phyloP scores from a whole-genome alignment of 1,140 invertebrate species.

The Ooceraea biroi region DNA sequence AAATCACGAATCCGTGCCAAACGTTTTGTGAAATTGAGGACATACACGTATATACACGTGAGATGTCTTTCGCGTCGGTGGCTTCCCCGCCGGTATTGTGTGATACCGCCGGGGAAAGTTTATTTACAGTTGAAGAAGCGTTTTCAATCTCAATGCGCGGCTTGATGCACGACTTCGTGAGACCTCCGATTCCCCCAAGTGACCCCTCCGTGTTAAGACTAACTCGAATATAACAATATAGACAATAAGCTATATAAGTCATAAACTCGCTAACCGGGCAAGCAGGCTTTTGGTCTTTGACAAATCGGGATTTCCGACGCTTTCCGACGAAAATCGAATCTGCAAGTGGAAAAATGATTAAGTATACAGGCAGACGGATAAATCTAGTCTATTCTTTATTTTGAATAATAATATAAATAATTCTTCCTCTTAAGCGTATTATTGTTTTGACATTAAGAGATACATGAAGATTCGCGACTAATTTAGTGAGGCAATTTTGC shows the following conservation, averaged over 20 bases:
- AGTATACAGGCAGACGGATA: background rate
- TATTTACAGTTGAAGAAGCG: conserved; percentile 77
- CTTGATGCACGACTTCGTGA: conserved; percentile 71
- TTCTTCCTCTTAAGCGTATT: background rate
- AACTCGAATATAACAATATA: conserved; percentile 67
- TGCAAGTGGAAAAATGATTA: background rate
- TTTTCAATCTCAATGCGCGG: conserved; percentile 75
- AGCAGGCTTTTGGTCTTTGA: background rate
- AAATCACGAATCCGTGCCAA: conserved; percentile 83
- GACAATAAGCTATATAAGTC: background rate
- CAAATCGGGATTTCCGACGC: conserved; percentile 4
- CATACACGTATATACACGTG: conserved; percentile 67
- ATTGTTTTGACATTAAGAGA: background rate
- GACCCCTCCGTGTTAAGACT: conserved; percentile 65
- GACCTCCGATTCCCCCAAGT: conserved; percentile 66
- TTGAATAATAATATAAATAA: background rate
- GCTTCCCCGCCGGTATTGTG: conserved; percentile 65
- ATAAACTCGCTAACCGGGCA: conserved; percentile 19
- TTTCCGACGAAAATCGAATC: background rate
- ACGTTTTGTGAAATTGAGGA: conserved; percentile 84
- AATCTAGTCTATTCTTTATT: background rate
- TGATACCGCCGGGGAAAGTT: conserved; percentile 76
- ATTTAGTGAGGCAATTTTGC: background rate
- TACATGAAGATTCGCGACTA: background rate
- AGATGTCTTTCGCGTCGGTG: conserved; percentile 45